Base-by-base conservation (phyloP, 1,140 invertebrate species). In the Bacillus rossius region DNA sequence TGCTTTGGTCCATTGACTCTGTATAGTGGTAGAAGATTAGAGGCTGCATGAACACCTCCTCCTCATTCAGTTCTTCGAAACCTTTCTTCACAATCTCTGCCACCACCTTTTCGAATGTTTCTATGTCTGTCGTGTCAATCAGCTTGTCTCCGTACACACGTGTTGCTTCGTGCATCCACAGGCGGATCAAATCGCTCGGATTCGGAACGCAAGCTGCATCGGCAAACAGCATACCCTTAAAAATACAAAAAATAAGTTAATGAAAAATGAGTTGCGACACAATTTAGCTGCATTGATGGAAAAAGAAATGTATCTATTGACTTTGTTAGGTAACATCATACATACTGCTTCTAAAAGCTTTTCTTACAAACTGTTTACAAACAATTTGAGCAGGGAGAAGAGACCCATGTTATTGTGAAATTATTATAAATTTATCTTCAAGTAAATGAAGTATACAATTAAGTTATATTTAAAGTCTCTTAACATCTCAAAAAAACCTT, bases 61-160 rank as follows among this genome's bases (percentile, higher is more conserved):
- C 70, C 65, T 92, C 88, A 22, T 84, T 80, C 1, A 89, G 63
- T 40, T 84, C 83, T 81, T 84, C 43, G 67, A 68, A 55, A 38
- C 48, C 37, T 79, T 96, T 96, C 62, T 91, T 92, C 3, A 94
- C 78, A 17, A 85, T 76, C 41, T 96, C 94, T 19, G 76, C 68
- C 16, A 91, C 66, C 0, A 94, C 67, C 73, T 90, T 91, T 17
- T 81, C 74, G 71, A 90, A 96, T 0, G 73, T 77, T 47, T 85
- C 84, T 51, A 89, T 83, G 40, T 86, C 81, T 40, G 87, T 86
- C 19, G 58, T 54, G 64, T 82, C 82, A 0, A 94, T 82, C 4
- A 97, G 75, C 73, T 96, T 96, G 69, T 98, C 95, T 2, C 85
- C 81, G 71, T 97, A 97, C 0, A 96, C 92, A 53, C 94, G 78